Base-by-base conservation (phyloP, 2,888 invertebrate species). In the Phania funesta region DNA sequence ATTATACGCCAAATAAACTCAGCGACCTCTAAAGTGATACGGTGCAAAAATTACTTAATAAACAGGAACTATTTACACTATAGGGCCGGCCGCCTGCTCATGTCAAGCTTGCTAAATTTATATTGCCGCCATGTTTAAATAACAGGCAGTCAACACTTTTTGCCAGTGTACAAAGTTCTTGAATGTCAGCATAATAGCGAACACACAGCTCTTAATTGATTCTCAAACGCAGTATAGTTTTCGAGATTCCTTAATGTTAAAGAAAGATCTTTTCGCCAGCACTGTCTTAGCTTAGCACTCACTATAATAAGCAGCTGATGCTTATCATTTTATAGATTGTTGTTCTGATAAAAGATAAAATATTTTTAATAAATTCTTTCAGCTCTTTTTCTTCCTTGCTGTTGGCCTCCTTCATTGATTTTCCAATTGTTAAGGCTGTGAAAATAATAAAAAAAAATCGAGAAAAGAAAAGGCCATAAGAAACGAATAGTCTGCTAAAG, bases 291-390 rank as follows among this genome's bases (percentile, higher is more conserved):
- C 74, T 74, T 67, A 62, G 26, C 65, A 67, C 64, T 54, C 4
- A 29, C 18, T 24, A 9, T 24, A 8, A 67, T 41, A 70, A 77
- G 77, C 82, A 78, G 65, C 65, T 82, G 82, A 82, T 82, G 74
- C 74, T 82, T 82, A 82, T 82, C 82, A 82, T 65, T 82, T 78
- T 60, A 70, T 54, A 78, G 82, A 82, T 82, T 70, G 70, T 78
- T 82, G 73, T 44, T 70, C 70, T 75, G 82, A 82, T 82, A 82
- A 78, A 29, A 54, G 20, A 71, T 62, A 54, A 77, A 71, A 65
- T 71, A 71, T 67, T 68, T 76, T 76, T 67, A 65, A 73, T 79
- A 70, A 78, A 73, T 52, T 79, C 64, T 60, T 73, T 58, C 48
- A 65, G 65, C 50, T 58, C 65, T 56, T 26, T 29, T 60, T 9